Percentiles rank a stretch among this genome's conserved stretches.
Evolutionary conservation across 2,888 invertebrate genomes (phyloP).

Genomic region (Philereme vetulata): DNA sequence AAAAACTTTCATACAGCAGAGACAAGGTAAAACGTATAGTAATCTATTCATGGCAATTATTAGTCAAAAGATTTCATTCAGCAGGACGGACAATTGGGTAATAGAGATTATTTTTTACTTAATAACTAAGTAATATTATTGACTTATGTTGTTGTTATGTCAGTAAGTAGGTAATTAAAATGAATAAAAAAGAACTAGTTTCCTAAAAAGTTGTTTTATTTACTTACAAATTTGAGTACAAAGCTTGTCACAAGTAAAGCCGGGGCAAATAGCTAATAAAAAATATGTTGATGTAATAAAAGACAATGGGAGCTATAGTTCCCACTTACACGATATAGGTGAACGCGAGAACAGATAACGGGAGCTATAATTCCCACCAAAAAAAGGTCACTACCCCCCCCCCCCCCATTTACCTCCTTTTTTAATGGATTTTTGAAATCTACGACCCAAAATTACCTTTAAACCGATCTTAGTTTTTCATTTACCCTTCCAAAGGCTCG

Average conservation of each 20-base stretch:
- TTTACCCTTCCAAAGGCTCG: conserved; percentile 16
- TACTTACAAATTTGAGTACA: conserved; percentile 10
- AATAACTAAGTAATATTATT: too few relatives aligned
- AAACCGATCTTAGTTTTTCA: conserved; percentile 18
- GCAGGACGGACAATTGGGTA: too few relatives aligned
- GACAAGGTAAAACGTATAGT: conserved; percentile 5
- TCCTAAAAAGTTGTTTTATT: conserved; percentile 12
- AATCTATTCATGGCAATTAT: too few relatives aligned
- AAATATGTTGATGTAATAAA: conserved; percentile 1
- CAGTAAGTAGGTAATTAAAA: conserved; percentile 1
- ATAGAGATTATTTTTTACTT: too few relatives aligned
- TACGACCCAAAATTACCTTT: conserved; percentile 17
- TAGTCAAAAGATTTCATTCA: too few relatives aligned
- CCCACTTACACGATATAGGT: conserved; percentile 9
- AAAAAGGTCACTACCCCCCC: conserved; percentile 11
- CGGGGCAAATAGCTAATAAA: conserved; percentile 5
- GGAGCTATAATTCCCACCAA: conserved; percentile 14
- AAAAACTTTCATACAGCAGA: conserved; percentile 17
- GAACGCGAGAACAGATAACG: too few relatives aligned
- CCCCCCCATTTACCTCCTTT: too few relatives aligned
- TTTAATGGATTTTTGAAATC: conserved; percentile 16
- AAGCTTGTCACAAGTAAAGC: conserved; percentile 9
- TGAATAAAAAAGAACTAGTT: conserved; percentile 7
- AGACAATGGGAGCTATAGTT: conserved; percentile 11
- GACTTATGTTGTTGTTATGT: too few relatives aligned